Evolutionary conservation across 2,797 vertebrate genomes (phyloP).

Genomic region (Apodemus agrarius): DNA sequence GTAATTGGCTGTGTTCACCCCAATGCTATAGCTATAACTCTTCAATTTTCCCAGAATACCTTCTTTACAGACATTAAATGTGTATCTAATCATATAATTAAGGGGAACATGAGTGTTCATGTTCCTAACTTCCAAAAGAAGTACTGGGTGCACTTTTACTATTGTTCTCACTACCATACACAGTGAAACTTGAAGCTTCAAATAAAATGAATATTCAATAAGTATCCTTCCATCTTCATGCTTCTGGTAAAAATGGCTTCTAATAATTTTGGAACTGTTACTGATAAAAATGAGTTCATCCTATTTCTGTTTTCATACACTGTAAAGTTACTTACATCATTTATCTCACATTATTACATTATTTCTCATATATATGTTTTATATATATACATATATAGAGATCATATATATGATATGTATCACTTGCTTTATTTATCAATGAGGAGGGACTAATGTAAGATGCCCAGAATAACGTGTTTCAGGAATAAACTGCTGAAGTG

Average conservation of each 20-base stretch:
- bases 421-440: not conserved
- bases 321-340: not conserved
- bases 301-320: not conserved
- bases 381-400: too few relatives aligned
- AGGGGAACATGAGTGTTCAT: conserved; percentile 51
- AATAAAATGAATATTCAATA: not conserved
- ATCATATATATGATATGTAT: too few relatives aligned
- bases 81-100: conserved; percentile 54
- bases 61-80: conserved; percentile 47
- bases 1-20: conserved; percentile 7
- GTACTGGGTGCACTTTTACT: not conserved
- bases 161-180: not conserved
- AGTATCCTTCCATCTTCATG: not conserved
- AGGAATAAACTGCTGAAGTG: not conserved
- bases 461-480: not conserved
- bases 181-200: conserved; percentile 22
- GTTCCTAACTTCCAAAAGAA: conserved; percentile 57
- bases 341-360: not conserved
- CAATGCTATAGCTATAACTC: not conserved
- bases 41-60: conserved; percentile 29
- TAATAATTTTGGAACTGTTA: conserved; percentile 12
- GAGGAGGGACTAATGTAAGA: not conserved
- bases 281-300: not conserved
- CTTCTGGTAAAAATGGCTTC: conserved; percentile 9
- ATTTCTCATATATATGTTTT: too few relatives aligned